Evolutionary conservation across 2,888 invertebrate species (phyloP), one percentile per base, ranked within the genome.

Genomic region (Cordylochernes scorpioides): DNA sequence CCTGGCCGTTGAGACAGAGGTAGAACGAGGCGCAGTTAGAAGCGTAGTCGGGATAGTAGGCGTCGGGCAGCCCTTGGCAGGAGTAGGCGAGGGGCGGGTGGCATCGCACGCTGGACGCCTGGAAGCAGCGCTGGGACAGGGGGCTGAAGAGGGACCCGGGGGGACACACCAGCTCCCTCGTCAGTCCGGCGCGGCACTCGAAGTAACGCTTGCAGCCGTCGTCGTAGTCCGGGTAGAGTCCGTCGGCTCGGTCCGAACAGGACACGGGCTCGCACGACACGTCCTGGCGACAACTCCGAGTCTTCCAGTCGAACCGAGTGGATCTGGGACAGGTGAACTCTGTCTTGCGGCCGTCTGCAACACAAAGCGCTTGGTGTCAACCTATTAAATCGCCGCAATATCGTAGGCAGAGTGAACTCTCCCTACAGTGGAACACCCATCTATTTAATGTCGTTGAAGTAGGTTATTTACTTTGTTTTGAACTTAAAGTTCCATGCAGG

Each of bases 31-130:
- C 28, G 17, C 40, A 40, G 9, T 28, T 27, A 9, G 29, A 31
- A 15, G 27, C 24, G 16, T 29, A 34, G n/a, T 39, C 34, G 1
- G 40, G 39, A 25, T 42, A 39, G 24, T 41, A 42, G 1, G 39
- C 40, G 25, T 42, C 39, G 2, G 35, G 32, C 9, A 41, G 29
- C 1, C 40, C 40, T 7, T 22, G 13, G 13, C 42, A 42, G 14
- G 36, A 27, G 9, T 30, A 24, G 3, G 31, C 5, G 17, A 31
- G 31, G 4, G 28, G 15, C 7, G 30, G 32, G 15, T 33, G 33
- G 19, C 42, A 42, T 12, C 33, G 24, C 5, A 22, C 6, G 3
- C 27, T 27, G 1, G 28, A 15, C 3, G 33, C 27, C 2, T 34
- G 33, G 1, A 35, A 33, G 17, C 42, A 42, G 14, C 31, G 19